These are phyloP conservation scores for Epirrhoe tristata DNA, from an alignment of 2,888 invertebrate species.

Conservation along the genomic window DNA sequence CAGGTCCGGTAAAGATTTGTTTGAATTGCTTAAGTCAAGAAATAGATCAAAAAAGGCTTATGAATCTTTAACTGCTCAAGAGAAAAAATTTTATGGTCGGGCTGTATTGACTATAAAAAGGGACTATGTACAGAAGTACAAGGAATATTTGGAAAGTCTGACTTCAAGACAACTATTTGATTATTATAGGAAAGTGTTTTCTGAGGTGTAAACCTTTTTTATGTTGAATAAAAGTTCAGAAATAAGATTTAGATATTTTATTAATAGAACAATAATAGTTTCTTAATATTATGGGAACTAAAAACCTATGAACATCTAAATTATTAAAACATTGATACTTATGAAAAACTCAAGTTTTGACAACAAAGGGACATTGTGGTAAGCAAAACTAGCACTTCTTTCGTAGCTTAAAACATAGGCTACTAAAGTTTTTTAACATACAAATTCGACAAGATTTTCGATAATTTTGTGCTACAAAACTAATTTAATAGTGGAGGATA, in stretches of 20 bases:
- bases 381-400: neutral
- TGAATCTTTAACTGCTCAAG: slow-evolving; percentile 45
- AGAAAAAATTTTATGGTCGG: slow-evolving; percentile 58
- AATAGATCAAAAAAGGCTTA: slow-evolving; percentile 15
- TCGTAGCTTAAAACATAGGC: neutral
- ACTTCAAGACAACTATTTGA: slow-evolving; percentile 61
- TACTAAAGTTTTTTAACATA: neutral
- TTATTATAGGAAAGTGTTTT: slow-evolving; percentile 58
- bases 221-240: neutral
- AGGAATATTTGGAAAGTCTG: slow-evolving; percentile 68
- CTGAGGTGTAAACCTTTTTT: slow-evolving; percentile 2
- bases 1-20: slow-evolving; percentile 68
- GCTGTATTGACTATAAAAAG: slow-evolving; percentile 64
- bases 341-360: slow-evolving; percentile 1
- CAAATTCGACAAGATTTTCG: neutral
- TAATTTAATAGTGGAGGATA: slow-evolving; percentile 31
- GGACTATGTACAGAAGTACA: slow-evolving; percentile 68
- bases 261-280: neutral
- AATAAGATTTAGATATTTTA: slow-evolving; percentile 1
- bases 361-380: slow-evolving; percentile 2
- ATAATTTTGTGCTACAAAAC: slow-evolving; percentile 12
- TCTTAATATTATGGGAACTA: neutral
- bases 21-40: slow-evolving; percentile 52
- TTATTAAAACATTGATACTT: neutral
- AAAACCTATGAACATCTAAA: neutral